Percentiles rank a stretch among this genome's conserved stretches.
Conservation (phyloP, 92 coral and sea anemone genomes). For the Zoanthus sociatus region DNA sequence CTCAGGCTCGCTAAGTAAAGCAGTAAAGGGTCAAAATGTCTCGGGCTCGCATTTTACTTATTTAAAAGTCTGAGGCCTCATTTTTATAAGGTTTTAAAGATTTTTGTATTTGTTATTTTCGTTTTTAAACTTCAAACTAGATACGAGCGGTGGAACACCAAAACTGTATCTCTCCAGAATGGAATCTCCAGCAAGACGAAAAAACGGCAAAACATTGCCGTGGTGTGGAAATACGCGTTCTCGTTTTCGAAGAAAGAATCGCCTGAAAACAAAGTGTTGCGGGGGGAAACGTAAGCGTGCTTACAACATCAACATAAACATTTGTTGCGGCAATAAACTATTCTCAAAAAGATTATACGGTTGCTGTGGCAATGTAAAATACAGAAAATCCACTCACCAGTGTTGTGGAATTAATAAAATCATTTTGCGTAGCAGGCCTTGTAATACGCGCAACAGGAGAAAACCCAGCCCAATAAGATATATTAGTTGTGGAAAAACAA, state of each 20-base stretch:
- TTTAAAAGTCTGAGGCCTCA: too few relatives aligned
- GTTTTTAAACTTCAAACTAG: neutral
- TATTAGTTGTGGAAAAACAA: neutral
- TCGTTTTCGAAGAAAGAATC: conserved; percentile 8
- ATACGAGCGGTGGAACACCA: neutral
- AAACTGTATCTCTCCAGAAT: too few relatives aligned
- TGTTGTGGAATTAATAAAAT: neutral
- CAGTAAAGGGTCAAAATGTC: too few relatives aligned
- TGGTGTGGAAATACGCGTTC: conserved; percentile 5
- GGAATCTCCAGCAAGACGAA: neutral
- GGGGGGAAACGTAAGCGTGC: conserved; percentile 9
- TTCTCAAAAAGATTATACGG: neutral
- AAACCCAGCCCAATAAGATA: neutral
- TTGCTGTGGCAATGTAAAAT: neutral
- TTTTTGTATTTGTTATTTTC: too few relatives aligned
- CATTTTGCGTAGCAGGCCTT: neutral
- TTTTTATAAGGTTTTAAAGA: too few relatives aligned
- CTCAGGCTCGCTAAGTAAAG: too few relatives aligned
- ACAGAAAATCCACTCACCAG: neutral
- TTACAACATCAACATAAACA: conserved; percentile 13
- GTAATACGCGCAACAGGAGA: too few relatives aligned
- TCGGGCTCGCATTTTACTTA: too few relatives aligned
- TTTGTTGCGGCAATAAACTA: neutral
- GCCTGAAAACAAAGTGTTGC: conserved; percentile 3
- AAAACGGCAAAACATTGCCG: neutral